These are phyloP conservation scores for Stictonetta naevosa DNA, from an alignment of 2,113 vertebrate species.

Conservation along the genomic window DNA sequence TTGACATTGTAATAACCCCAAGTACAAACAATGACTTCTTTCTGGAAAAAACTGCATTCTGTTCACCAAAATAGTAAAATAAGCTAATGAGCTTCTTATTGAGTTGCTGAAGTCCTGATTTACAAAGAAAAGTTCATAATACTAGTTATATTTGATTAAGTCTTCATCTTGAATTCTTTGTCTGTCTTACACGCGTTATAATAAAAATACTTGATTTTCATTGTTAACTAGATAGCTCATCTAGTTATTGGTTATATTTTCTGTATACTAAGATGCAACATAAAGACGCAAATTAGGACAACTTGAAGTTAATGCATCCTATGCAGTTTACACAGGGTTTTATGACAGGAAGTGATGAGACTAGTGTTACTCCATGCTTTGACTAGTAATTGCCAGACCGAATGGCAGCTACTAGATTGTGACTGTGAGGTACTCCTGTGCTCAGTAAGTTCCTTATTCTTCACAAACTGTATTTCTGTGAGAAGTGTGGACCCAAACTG, in stretches of 20 bases:
- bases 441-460: not conserved
- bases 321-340: not conserved
- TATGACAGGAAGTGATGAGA: not conserved
- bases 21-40: not conserved
- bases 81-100: not conserved
- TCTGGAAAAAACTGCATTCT: not conserved
- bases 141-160: not conserved
- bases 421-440: not conserved
- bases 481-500: not conserved
- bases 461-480: not conserved
- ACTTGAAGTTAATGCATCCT: not conserved
- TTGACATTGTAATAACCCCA: slow-evolving; percentile 25
- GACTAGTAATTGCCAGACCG: not conserved
- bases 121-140: not conserved
- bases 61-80: not conserved
- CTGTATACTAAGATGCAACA: not conserved
- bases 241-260: not conserved
- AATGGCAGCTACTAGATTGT: not conserved
- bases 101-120: not conserved
- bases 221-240: not conserved
- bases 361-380: not conserved
- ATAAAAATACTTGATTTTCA: not conserved
- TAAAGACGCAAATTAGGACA: not conserved
- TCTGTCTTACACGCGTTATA: not conserved
- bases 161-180: not conserved